A percentile compares a stretch with the other conserved stretches of the same genome.
Evolutionary conservation across 2,113 vertebrate species (phyloP).

Genomic region (Petroica traversi): DNA sequence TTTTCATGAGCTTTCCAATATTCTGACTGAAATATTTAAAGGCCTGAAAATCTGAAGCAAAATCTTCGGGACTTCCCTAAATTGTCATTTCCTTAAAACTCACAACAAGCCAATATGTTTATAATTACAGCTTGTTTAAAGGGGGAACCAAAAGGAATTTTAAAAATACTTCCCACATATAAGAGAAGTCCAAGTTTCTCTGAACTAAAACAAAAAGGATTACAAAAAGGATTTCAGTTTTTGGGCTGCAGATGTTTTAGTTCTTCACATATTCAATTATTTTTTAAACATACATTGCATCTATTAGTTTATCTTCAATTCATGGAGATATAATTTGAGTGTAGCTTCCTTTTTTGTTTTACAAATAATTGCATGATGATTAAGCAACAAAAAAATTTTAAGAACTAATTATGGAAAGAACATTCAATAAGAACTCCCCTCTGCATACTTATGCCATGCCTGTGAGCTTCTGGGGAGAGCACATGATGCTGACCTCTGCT

Average conservation of each 20-base stretch:
- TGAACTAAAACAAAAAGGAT: constrained; percentile 36
- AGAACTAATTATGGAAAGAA: neutral
- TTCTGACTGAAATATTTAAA: neutral
- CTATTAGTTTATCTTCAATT: too few relatives aligned
- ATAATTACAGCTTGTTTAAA: neutral
- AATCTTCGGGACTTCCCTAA: neutral
- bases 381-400: neutral
- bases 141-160: neutral
- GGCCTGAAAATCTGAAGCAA: neutral
- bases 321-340: constrained; percentile 21
- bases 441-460: neutral
- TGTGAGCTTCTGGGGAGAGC: neutral
- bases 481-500: neutral
- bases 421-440: neutral
- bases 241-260: constrained; percentile 23
- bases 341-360: neutral
- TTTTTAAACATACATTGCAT: too few relatives aligned
- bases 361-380: neutral
- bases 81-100: neutral
- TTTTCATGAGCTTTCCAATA: neutral
- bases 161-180: neutral
- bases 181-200: neutral
- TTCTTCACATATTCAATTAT: constrained; percentile 54
- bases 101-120: neutral
- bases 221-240: neutral